Evolutionary conservation across 1,140 invertebrate genomes (phyloP).

Genomic region (Drosophila orosa): DNA sequence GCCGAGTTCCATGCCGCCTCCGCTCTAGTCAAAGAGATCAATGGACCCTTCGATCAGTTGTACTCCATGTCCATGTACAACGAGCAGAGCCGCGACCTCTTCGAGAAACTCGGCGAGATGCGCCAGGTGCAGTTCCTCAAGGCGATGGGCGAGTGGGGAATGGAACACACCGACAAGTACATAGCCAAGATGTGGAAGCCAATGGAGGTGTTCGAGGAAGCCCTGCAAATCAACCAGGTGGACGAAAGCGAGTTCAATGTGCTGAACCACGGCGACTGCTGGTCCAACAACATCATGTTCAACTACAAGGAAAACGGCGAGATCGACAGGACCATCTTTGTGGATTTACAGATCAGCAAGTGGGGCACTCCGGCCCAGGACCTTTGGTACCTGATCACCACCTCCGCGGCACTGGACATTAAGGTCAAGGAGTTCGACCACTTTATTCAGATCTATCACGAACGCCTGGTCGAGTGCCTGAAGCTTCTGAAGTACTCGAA

Average conservation of each 20-base stretch:
- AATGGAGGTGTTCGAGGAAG: slow-evolving; percentile 27
- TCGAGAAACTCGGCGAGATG: slow-evolving; percentile 41
- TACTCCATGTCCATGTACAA: slow-evolving; percentile 42
- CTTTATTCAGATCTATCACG: slow-evolving; percentile 71
- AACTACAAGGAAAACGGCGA: slow-evolving; percentile 77
- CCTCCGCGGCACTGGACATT: slow-evolving; percentile 59
- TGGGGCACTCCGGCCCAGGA: slow-evolving; percentile 70
- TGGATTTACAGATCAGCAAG: slow-evolving; percentile 67
- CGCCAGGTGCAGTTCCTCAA: slow-evolving; percentile 19
- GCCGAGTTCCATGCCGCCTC: slow-evolving; percentile 86
- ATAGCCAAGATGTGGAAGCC: slow-evolving; percentile 10
- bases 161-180: slow-evolving; percentile 57
- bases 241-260: slow-evolving; percentile 86
- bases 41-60: slow-evolving; percentile 60
- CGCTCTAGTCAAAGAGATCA: slow-evolving; percentile 51
- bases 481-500: slow-evolving; percentile 60
- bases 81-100: slow-evolving; percentile 41
- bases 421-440: slow-evolving; percentile 67
- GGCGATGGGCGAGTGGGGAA: slow-evolving; percentile 55
- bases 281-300: slow-evolving; percentile 84
- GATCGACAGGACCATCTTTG: slow-evolving; percentile 58
- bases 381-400: slow-evolving; percentile 64
- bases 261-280: slow-evolving; percentile 87
- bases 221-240: slow-evolving; percentile 30
- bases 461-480: slow-evolving; percentile 53